Percentiles rank a stretch among this genome's conserved stretches.
phyloP scores from a whole-genome alignment of 2,888 invertebrate genomes.

The Euzetes globulus region DNA sequence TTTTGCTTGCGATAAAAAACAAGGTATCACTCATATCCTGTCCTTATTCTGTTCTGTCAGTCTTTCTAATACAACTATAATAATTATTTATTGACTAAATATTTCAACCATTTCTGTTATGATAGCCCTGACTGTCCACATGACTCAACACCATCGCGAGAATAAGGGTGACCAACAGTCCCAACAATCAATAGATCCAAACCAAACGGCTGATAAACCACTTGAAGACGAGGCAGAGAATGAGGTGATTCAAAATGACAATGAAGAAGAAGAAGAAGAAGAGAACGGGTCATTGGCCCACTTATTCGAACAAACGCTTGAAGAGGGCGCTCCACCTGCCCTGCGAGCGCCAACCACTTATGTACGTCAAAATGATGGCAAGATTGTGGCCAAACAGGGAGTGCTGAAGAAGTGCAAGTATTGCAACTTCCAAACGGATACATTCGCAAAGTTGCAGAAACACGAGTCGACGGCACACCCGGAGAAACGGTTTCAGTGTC shows the following conservation, averaged over 20 bases:
- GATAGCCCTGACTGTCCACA: slow-evolving; percentile 38
- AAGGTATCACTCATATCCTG: slow-evolving; percentile 4
- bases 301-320: neutral
- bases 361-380: neutral
- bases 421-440: slow-evolving; percentile 38
- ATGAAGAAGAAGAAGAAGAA: neutral
- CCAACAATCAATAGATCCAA: neutral
- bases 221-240: slow-evolving; percentile 10
- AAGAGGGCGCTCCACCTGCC: neutral
- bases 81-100: neutral
- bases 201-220: neutral
- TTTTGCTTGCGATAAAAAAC: slow-evolving; percentile 38
- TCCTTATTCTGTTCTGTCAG: neutral
- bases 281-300: neutral
- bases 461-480: slow-evolving; percentile 38
- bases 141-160: slow-evolving; percentile 38
- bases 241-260: neutral
- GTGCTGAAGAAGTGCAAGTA: slow-evolving; percentile 32
- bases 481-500: slow-evolving; percentile 39
- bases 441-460: slow-evolving; percentile 38
- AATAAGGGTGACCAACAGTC: slow-evolving; percentile 6
- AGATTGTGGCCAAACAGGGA: neutral
- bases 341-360: neutral
- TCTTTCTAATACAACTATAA: too few species aligned
- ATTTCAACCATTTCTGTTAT: neutral